Evolutionary conservation across 2,888 invertebrate genomes (phyloP).

Genomic region (Cinara cedri): DNA sequence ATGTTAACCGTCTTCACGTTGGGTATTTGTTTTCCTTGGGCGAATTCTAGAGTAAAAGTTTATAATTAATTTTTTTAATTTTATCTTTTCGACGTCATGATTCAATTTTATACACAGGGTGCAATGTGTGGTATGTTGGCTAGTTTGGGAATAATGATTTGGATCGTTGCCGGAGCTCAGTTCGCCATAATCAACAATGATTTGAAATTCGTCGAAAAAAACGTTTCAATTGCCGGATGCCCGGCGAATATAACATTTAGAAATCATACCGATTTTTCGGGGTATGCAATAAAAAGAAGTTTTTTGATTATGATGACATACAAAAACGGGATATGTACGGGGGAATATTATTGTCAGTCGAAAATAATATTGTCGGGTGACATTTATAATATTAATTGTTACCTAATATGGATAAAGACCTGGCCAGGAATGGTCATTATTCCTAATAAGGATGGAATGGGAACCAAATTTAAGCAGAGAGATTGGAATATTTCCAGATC

Average conservation of each 20-base stretch:
- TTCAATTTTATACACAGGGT: slow-evolving; percentile 57
- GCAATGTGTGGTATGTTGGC: slow-evolving; percentile 59
- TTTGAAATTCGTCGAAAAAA: slow-evolving; percentile 57
- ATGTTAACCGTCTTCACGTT: slow-evolving; percentile 61
- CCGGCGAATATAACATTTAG: slow-evolving; percentile 51
- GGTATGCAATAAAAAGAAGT: background rate
- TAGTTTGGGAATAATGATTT: slow-evolving; percentile 58
- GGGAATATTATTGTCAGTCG: no score
- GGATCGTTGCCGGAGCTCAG: slow-evolving; percentile 59
- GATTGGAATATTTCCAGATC: no score
- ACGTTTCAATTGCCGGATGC: slow-evolving; percentile 58
- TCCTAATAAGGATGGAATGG: no score
- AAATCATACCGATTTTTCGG: slow-evolving; percentile 22
- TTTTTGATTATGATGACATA: background rate
- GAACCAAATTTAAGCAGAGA: no score
- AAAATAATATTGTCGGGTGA: no score
- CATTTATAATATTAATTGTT: no score
- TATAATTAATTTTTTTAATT: no score
- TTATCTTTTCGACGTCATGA: no score
- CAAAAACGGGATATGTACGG: no score
- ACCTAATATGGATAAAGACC: no score
- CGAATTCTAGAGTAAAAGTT: slow-evolving; percentile 23
- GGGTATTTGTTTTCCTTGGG: slow-evolving; percentile 61
- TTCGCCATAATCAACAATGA: slow-evolving; percentile 54
- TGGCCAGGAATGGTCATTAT: no score